Base-by-base conservation (phyloP, 1,140 invertebrate species). In the Scaptomyza hsui region DNA sequence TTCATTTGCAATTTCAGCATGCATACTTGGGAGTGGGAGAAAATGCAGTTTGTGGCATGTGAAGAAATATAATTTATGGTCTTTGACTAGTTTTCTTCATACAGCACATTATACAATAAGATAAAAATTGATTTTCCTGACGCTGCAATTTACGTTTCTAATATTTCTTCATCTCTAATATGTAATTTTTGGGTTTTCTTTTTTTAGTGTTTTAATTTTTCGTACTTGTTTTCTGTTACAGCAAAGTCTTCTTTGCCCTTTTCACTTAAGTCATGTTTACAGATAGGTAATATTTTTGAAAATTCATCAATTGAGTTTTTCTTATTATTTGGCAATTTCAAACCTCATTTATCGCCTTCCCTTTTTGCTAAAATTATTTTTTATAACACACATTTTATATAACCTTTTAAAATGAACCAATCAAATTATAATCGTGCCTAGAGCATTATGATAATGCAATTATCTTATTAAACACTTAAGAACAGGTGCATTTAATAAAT, bases 1-100 rank as follows among this genome's bases (percentile, higher is more conserved):
- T 55, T 52, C 29, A 64, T 21, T 55, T 64, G 19, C 61, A 55
- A 55, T 19, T 56, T 32, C 21, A 56, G 41, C 21, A 9, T 24
- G 51, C 35, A 18, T 57, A n/a, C 39, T 48, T 49, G 47, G 9
- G 9, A 51, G 39, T 44, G 61, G 41, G 18, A 55, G 19, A 59
- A 29, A 47, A 47, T 37, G 32, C 32, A 37, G 3, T n/a, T 3
- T 37, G n/a, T 37, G 32, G 32, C n/a, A 12, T n/a, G n/a, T 37
- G 32, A 37, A 37, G 32, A n/a, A 37, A 37, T 37, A n/a, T 13
- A 37, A 37, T 37, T 37, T 2, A 37, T 37, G 32, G 12, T 37
- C n/a, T 37, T 37, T n/a, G 1, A 37, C n/a, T 37, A 0, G n/a
- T 37, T 37, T 37, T 37, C 12, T 37, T 37, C n/a, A 37, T n/a